Evolutionary conservation across 2,113 vertebrate species (phyloP), one percentile per base, ranked within the genome.

Genomic region (Cygnus buccinator): DNA sequence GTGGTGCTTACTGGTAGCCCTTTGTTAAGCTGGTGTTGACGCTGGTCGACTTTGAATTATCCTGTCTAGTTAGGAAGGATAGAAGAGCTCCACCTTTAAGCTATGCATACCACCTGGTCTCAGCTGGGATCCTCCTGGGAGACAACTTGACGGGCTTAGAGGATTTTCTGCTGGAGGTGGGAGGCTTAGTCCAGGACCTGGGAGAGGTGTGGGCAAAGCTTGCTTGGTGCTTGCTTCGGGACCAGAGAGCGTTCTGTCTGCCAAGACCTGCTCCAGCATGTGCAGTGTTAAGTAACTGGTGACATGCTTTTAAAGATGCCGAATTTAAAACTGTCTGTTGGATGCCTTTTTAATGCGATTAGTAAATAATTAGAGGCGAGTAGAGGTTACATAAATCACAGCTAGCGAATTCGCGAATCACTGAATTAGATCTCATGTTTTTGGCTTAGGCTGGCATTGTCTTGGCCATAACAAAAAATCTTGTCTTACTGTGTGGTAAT

Each of bases 221-320:
- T 67, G 5, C 19, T 43, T 44, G 37, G 29, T 23, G 20, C 61
- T 63, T 78, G 75, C 14, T 55, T 78, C 55, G 70, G 67, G 43
- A 39, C 31, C 19, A 48, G 35, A 70, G 39, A 74, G 35, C 31
- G 13, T 41, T 43, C 54, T 46, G 74, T 52, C n/a, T 52, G 68
- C 48, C 43, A 70, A 48, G 43, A 52, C n/a, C 44, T 0, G 2
- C 13, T 84, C 19, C 74, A 39, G 73, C 20, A 7, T 0, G 0
- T 86, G 48, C 33, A 55, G 48, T 66, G 31, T 39, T 73, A 50
- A 20, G 1, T 68, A 65, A 70, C 55, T 13, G 52, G 35, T 71
- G 63, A 39, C 13, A 21, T 18, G 19, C 82, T 82, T 87, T 74
- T 75, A 39, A 80, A 86, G 80, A 52, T 41, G 37, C n/a, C 26